These are phyloP conservation scores for Mnemiopsis leidyi DNA, from an alignment of 37 sponge, comb jelly and placozoan genomes.

Conservation along the genomic window DNA sequence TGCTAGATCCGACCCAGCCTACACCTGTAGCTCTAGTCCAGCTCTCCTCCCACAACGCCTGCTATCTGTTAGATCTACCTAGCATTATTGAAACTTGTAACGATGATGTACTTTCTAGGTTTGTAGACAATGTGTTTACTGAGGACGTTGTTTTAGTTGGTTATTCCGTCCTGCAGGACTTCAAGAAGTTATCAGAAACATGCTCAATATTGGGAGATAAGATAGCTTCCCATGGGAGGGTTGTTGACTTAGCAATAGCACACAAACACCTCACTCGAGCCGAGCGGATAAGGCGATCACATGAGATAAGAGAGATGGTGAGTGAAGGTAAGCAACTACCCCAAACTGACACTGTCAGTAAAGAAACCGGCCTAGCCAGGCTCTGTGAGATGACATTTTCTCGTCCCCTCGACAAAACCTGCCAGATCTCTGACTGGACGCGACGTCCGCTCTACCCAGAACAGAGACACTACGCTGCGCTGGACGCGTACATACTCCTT, in stretches of 20 bases:
- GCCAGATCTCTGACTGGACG: constrained; percentile 15
- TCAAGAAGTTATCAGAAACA: constrained; percentile 12
- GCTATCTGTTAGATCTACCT: neutral
- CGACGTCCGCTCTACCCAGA: constrained; percentile 1
- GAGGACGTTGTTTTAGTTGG: neutral
- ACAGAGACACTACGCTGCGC: constrained; percentile 3
- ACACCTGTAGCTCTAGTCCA: constrained; percentile 31
- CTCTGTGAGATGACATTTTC: constrained; percentile 33
- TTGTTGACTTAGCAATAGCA: constrained; percentile 20
- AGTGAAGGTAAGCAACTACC: constrained; percentile 18
- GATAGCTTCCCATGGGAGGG: neutral
- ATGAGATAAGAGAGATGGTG: constrained; percentile 28
- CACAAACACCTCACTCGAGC: constrained; percentile 28
- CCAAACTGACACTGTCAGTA: neutral
- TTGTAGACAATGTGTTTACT: neutral
- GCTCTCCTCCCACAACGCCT: neutral
- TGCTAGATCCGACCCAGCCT: neutral
- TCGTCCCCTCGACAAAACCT: constrained; percentile 20
- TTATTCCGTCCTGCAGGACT: neutral
- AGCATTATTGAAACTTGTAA: neutral
- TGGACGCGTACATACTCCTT: neutral
- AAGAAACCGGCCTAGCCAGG: neutral
- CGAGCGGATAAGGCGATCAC: neutral
- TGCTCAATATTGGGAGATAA: neutral
- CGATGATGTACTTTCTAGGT: neutral